Conservation (phyloP, 2,113 vertebrate genomes). For the Cygnus atratus region DNA sequence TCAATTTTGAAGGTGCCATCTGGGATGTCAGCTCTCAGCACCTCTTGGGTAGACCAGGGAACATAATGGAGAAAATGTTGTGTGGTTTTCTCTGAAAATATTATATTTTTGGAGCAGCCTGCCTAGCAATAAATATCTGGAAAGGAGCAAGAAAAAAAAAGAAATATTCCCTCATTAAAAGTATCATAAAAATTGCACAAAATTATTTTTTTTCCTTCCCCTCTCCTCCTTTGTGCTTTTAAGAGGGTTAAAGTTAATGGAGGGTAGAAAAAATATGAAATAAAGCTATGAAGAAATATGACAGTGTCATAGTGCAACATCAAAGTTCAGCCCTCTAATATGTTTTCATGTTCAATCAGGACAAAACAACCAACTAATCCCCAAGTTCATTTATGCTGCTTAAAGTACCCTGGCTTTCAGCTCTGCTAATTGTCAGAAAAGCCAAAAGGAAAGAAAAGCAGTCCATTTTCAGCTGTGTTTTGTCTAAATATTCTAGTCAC, state of each 20-base stretch:
- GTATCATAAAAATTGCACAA: background rate
- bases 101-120: background rate
- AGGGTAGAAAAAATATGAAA: background rate
- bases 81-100: background rate
- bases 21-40: background rate
- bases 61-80: accelerated
- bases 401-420: background rate
- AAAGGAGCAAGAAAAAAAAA: background rate
- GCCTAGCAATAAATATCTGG: background rate
- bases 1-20: background rate
- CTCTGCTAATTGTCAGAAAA: constrained; percentile 2
- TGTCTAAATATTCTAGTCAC: background rate
- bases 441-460: background rate
- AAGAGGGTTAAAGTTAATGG: background rate
- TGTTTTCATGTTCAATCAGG: background rate
- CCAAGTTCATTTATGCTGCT: background rate
- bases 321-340: background rate
- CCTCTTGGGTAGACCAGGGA: background rate
- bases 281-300: background rate
- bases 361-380: background rate
- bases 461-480: background rate
- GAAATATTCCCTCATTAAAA: background rate
- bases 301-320: background rate
- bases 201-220: background rate
- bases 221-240: background rate